Evolutionary conservation across 1,140 invertebrate species (phyloP), one percentile per base, ranked within the genome.

Genomic region (Drosophila tropicalis): DNA sequence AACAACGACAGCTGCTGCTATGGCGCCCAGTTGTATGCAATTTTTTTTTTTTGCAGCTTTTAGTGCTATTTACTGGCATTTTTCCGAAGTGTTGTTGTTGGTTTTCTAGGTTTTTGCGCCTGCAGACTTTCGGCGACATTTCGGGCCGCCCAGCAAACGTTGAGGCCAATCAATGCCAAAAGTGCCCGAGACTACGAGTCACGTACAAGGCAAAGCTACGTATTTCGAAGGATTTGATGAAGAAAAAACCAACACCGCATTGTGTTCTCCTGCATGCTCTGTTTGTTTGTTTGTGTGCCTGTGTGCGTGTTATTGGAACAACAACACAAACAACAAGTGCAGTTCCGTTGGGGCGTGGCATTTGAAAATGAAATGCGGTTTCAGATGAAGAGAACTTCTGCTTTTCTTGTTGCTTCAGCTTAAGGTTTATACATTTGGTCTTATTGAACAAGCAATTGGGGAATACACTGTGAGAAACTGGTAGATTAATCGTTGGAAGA

Each of bases 151-250:
- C 47, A 22, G 40, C 61, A 29, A 62, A 25, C 47, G 34, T 17
- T 29, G 44, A 57, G 51, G 51, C 67, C 75, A 77, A 77, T 77
- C 75, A 77, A 74, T 70, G 71, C 66, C 72, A 74, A 62, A 51
- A 63, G 58, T 77, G 75, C 47, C 62, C 44, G 66, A 72, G 29
- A 54, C 22, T 36, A 36, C 19, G 47, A 58, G 73, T 22, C 54
- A 47, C 47, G 62, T 60, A 25, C 29, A 36, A 15, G 12, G 15
- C 17, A 51, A 51, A 51, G 44, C 44, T 51, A 51, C 44, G 10
- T 22, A 51, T 51, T 51, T 9, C 44, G 40, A 13, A 62, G 60
- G 36, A 39, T 39, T 39, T 17, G 15, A 25, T 62, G 60, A 13
- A 36, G 25, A 56, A 55, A 41, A 61, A 36, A 22, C 10, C 2